Evolutionary conservation across 2,797 vertebrate genomes (phyloP), one percentile per base, ranked within the genome.

Genomic region (Clarias laeviceps): DNA sequence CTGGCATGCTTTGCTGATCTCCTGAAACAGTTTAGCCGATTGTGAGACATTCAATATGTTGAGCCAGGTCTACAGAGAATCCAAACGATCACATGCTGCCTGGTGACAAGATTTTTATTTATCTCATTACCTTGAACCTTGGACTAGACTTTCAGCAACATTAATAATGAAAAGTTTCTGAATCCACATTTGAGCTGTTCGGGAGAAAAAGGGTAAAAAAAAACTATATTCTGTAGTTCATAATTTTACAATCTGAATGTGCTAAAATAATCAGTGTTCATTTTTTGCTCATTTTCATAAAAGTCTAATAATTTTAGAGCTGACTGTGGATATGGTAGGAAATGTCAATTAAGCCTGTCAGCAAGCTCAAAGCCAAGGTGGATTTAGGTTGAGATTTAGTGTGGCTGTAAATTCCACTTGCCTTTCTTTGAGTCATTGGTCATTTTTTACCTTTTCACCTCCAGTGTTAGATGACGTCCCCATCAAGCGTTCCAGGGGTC

Each of bases 401-500:
- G 84, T 68, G 61, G 72, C 87, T 65, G 66, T 88, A 88, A 87
- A 87, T 59, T 79, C 22, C 12, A 27, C 72, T 50, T 72, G 37
- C 70, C 40, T 50, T 50, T 72, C 40, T 9, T 79, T 62, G 22
- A 62, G 59, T 64, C 82, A 45, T 69, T 76, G 61, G 61, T 84
- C 76, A 82, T 62, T 88, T 81, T 83, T 89, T 89, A 89, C 87
- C 86, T 91, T 87, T 91, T 91, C 85, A 88, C 88, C 88, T 85
- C 8, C 73, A 24, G 57, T 14, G 20, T 59, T 80, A 79, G 54
- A 66, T 84, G 70, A 82, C 72, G 20, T 76, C 27, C 69, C 83
- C 80, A 57, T 77, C 72, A 37, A 82, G 61, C 61, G 77, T 64
- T 81, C 37, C 37, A 76, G 82, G 82, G 91, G 91, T 93, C 90